These are phyloP conservation scores for Eugnorisma glareosa DNA, from an alignment of 2,888 invertebrate genomes.

Conservation along the genomic window DNA sequence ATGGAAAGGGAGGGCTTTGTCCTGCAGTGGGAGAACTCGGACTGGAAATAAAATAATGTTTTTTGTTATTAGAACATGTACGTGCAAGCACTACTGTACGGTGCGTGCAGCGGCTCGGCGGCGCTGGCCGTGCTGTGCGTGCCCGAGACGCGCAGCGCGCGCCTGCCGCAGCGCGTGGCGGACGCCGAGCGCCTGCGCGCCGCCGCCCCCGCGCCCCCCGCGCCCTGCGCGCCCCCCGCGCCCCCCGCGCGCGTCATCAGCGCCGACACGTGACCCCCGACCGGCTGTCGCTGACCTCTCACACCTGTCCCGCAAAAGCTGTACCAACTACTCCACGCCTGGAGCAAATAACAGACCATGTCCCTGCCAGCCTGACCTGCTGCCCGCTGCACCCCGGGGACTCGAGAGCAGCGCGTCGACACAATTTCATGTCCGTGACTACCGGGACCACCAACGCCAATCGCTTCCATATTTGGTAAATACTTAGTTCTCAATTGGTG, in stretches of 20 bases:
- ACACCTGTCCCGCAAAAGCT: not conserved
- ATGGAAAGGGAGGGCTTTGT: not conserved
- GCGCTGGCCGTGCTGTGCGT: constrained; percentile 89
- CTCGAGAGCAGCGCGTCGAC: not conserved
- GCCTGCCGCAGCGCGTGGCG: constrained; percentile 88
- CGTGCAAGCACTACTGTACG: constrained; percentile 87
- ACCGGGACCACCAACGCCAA: no score
- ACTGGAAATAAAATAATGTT: not conserved
- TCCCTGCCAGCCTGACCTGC: not conserved
- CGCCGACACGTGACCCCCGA: constrained; percentile 11
- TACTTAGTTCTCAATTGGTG: no score
- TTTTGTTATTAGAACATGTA: constrained; percentile 70
- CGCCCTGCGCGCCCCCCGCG: constrained; percentile 8
- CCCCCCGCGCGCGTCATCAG: not conserved
- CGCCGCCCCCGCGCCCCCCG: constrained; percentile 42
- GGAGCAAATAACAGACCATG: not conserved
- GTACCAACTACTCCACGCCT: not conserved
- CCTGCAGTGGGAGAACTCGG: not conserved
- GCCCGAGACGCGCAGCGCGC: constrained; percentile 91
- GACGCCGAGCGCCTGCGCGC: constrained; percentile 83
- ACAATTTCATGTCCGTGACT: no score
- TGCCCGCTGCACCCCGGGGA: not conserved
- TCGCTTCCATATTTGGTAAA: no score
- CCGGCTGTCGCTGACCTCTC: not conserved
- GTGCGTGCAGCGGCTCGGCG: constrained; percentile 79